phyloP scores from a whole-genome alignment of 2,888 invertebrate species.

The Cremastobaeus sp. region DNA sequence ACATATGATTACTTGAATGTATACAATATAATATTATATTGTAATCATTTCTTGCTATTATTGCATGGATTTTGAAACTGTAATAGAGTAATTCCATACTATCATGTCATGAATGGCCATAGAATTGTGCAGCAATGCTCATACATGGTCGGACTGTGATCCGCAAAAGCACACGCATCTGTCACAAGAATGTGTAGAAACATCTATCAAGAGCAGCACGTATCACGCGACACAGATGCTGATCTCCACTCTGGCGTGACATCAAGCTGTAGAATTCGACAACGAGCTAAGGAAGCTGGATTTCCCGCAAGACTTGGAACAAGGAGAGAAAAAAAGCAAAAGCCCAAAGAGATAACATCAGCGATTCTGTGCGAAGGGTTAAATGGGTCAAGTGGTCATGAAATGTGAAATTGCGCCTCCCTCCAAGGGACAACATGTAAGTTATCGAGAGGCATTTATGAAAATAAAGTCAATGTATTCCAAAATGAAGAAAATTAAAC shows the following conservation, averaged over 20 bases:
- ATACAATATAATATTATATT: no score
- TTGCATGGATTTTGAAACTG: no score
- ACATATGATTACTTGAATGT: no score
- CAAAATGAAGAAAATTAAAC: no score
- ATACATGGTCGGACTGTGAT: slow-evolving; percentile 11
- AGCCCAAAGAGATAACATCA: slow-evolving; percentile 28
- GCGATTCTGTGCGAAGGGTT: slow-evolving; percentile 37
- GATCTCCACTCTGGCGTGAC: slow-evolving; percentile 65
- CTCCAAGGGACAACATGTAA: no score
- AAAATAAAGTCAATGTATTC: no score
- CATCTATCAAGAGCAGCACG: slow-evolving; percentile 68
- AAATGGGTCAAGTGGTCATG: slow-evolving; percentile 31
- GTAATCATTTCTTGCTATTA: no score
- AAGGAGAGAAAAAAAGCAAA: slow-evolving; percentile 29
- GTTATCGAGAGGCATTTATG: no score
- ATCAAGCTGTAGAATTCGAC: slow-evolving; percentile 51
- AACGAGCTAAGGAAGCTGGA: slow-evolving; percentile 36
- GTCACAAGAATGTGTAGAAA: slow-evolving; percentile 63
- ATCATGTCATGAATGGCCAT: slow-evolving; percentile 43
- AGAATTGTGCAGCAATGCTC: slow-evolving; percentile 27
- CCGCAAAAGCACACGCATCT: slow-evolving; percentile 30
- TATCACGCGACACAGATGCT: slow-evolving; percentile 66
- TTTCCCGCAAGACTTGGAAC: slow-evolving; percentile 35
- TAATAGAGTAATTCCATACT: slow-evolving; percentile 46
- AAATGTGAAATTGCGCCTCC: slow-evolving; percentile 18